phyloP scores from a whole-genome alignment of 2,797 vertebrate genomes.

The Chaetodon trifasciatus region DNA sequence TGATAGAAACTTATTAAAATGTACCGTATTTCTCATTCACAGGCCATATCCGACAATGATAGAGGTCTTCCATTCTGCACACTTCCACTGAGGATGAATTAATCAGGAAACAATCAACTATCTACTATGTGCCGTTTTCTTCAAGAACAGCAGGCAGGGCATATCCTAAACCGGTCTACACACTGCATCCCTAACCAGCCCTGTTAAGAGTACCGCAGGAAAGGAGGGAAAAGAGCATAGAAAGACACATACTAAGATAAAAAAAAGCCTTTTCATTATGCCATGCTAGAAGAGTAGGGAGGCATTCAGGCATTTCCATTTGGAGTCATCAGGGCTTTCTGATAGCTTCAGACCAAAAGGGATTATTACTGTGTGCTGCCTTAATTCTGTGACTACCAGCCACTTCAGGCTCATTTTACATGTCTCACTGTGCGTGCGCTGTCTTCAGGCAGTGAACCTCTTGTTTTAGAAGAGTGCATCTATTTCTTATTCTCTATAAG shows the following conservation, averaged over 20 bases:
- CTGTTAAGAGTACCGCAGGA: not conserved
- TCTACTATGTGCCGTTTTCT: constrained; percentile 35
- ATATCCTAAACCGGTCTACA: constrained; percentile 40
- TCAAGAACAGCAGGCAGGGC: constrained; percentile 32
- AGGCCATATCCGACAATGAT: constrained; percentile 21
- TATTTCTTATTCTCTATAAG: not conserved
- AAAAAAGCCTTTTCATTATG: constrained; percentile 36
- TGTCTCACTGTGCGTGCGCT: not conserved
- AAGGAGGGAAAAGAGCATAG: constrained; percentile 12
- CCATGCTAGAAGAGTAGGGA: constrained; percentile 1
- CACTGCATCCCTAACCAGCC: constrained; percentile 42
- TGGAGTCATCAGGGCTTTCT: constrained; percentile 17
- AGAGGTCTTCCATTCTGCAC: constrained; percentile 19
- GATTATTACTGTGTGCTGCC: constrained; percentile 4
- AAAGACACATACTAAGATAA: constrained; percentile 10
- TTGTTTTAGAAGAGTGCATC: not conserved
- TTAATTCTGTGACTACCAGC: not conserved
- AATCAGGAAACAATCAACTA: constrained; percentile 54
- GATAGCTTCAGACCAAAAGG: constrained; percentile 14
- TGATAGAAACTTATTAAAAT: constrained; percentile 45
- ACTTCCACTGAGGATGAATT: constrained; percentile 35
- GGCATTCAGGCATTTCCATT: constrained; percentile 27
- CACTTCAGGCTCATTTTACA: not conserved
- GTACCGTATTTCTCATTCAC: constrained; percentile 26
- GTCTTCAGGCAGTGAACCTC: not conserved